phyloP scores from a whole-genome alignment of 2,113 vertebrate species.

The Hypocryptadius cinnamomeus region DNA sequence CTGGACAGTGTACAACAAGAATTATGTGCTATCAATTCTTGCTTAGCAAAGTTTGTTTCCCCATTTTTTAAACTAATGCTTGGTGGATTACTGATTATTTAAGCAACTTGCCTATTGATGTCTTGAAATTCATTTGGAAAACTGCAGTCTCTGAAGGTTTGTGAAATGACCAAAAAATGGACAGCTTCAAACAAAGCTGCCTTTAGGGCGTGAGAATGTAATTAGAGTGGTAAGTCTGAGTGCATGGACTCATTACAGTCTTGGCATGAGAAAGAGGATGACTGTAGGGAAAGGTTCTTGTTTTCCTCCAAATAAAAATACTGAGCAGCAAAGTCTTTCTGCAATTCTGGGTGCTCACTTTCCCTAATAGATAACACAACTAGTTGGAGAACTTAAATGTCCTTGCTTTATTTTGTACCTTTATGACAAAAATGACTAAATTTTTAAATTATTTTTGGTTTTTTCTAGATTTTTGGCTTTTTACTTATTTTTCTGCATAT shows the following conservation, averaged over 20 bases:
- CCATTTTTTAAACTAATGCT: constrained; percentile 18
- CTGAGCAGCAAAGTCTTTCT: neutral
- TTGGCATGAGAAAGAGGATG: neutral
- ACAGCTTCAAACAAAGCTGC: neutral
- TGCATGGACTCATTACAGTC: neutral
- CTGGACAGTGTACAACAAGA: constrained; percentile 13
- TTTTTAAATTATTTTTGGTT: neutral
- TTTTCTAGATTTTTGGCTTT: neutral
- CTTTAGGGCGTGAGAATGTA: constrained; percentile 32
- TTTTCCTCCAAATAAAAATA: neutral
- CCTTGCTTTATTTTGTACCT: neutral
- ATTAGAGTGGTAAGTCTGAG: neutral
- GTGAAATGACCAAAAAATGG: neutral
- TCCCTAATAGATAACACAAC: neutral
- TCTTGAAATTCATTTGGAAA: constrained; percentile 31
- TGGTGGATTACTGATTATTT: neutral
- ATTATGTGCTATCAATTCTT: neutral
- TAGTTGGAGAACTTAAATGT: neutral
- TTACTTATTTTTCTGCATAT: neutral
- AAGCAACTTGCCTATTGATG: constrained; percentile 15
- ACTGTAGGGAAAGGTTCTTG: neutral
- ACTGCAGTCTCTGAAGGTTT: constrained; percentile 26
- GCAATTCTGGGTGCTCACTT: neutral
- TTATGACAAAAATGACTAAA: neutral
- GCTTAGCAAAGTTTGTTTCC: constrained; percentile 1